Evolutionary conservation across 2,888 invertebrate species (phyloP).

Genomic region (Scrobipalpa costella): DNA sequence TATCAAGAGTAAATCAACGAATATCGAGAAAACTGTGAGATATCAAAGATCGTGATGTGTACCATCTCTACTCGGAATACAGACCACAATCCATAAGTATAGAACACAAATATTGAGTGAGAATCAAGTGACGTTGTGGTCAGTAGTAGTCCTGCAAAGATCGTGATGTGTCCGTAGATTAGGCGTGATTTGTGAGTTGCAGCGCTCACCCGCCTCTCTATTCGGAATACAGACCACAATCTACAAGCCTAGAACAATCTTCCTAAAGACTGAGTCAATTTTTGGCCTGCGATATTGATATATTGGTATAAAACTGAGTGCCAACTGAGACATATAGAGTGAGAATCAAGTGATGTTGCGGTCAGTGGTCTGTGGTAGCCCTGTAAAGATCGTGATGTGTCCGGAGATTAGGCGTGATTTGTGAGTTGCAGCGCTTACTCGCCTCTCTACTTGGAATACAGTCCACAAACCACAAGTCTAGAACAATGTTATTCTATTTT

Average conservation of each 20-base stretch:
- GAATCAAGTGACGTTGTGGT: constrained; percentile 32
- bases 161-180: constrained; percentile 54
- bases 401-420: constrained; percentile 56
- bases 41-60: no score
- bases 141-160: constrained; percentile 32
- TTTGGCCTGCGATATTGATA: not conserved
- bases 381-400: constrained; percentile 46
- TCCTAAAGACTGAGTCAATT: no score
- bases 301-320: no score
- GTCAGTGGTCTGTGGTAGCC: constrained; percentile 30
- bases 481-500: constrained; percentile 12
- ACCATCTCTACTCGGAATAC: no score
- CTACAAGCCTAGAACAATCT: not conserved
- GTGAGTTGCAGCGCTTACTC: constrained; percentile 38
- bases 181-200: constrained; percentile 53
- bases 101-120: no score
- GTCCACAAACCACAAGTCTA: not conserved
- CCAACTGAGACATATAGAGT: no score
- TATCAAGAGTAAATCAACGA: no score
- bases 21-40: no score
- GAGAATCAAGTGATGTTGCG: constrained; percentile 33
- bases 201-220: constrained; percentile 25
- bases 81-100: no score
- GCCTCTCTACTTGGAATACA: constrained; percentile 15
- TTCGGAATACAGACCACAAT: constrained; percentile 19